Evolutionary conservation across 1,140 invertebrate genomes (phyloP), one percentile per base, ranked within the genome.

Genomic region (Lineus longissimus): DNA sequence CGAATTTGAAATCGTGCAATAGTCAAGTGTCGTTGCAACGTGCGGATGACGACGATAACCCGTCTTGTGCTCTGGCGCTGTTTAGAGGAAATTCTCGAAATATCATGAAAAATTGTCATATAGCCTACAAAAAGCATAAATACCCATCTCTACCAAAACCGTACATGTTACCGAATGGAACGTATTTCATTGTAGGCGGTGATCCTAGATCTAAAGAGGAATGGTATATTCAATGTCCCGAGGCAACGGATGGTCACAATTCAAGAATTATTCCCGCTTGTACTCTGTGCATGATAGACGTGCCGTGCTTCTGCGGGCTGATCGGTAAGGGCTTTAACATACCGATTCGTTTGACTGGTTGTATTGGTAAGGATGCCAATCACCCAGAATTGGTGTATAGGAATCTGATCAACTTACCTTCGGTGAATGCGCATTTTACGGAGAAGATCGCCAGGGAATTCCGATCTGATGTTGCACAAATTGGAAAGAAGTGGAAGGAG

Each of bases 1-100:
- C 47, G 47, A 51, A 51, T n/a, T 51, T 51, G n/a, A 51, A 51
- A n/a, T 51, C 47, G 47, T 51, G 47, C 47, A 51, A 51, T 51
- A 51, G 47, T 51, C 47, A 51, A 27, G 47, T 51, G n/a, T 51
- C 47, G n/a, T n/a, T 51, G n/a, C 47, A 51, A n/a, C 6, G 47
- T 6, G 47, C n/a, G 9, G n/a, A 51, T n/a, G 47, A 51, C n/a
- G 47, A 51, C n/a, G 9, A 51, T 4, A 51, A 51, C 25, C 47
- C 47, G 47, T 51, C 47, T 51, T 51, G 47, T 51, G 47, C 47
- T 7, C 25, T 51, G 47, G 47, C 47, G n/a, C 25, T 51, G 47
- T 51, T 7, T n/a, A 51, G n/a, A 51, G 47, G 47, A 6, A n/a
- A 51, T n/a, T 51, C 47, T 4, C 6, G 47, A 7, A 51, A 51